Conservation (phyloP, 2,113 vertebrate species). For the Prionailurus viverrinus region DNA sequence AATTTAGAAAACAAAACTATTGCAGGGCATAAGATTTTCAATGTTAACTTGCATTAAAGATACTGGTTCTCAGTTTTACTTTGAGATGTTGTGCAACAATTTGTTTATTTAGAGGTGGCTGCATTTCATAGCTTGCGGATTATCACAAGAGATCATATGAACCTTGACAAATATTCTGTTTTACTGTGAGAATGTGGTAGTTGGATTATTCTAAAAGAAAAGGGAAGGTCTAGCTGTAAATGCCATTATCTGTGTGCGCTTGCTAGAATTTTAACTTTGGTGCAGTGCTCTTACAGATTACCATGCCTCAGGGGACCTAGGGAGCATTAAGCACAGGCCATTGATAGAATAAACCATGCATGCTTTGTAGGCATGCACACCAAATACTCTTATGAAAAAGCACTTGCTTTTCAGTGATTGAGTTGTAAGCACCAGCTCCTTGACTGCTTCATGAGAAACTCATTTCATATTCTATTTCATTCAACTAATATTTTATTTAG, state of each 20-base stretch:
- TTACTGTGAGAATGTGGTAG: background rate
- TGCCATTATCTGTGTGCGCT: constrained; percentile 49
- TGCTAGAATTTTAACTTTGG: constrained; percentile 78
- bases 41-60: background rate
- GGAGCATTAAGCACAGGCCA: constrained; percentile 76
- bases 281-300: constrained; percentile 76
- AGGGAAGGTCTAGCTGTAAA: background rate
- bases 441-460: background rate
- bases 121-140: constrained; percentile 6
- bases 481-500: constrained; percentile 50
- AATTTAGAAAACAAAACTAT: background rate
- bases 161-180: constrained; percentile 37
- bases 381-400: constrained; percentile 72
- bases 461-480: constrained; percentile 38
- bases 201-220: constrained; percentile 27
- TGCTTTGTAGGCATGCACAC: constrained; percentile 64
- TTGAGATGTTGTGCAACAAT: background rate
- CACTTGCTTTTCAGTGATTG: constrained; percentile 53
- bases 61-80: constrained; percentile 30
- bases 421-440: constrained; percentile 51
- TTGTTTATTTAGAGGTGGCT: background rate
- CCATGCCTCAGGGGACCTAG: constrained; percentile 55
- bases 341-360: constrained; percentile 73
- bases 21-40: background rate
- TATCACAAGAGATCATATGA: background rate